Evolutionary conservation across 53 echinoderm and acorn worm species (phyloP).

Genomic region (Holothuria scabra): DNA sequence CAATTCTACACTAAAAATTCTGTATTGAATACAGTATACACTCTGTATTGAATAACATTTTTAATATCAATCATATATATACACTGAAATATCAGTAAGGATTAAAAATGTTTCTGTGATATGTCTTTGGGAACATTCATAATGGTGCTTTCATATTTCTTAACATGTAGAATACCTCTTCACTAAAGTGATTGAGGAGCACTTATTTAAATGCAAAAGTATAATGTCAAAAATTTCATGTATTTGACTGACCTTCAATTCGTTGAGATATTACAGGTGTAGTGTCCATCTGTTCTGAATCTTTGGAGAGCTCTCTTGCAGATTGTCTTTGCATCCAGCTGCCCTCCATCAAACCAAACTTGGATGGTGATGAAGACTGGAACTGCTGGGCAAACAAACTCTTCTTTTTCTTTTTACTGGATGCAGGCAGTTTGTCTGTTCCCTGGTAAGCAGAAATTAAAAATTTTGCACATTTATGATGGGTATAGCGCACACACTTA

Average conservation of each 20-base stretch:
- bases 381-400: slow-evolving; percentile 95
- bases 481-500: too few species aligned
- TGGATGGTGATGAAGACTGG: slow-evolving; percentile 65
- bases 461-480: neutral
- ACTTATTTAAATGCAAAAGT: too few species aligned
- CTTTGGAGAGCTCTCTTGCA: neutral
- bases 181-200: too few species aligned
- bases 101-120: too few species aligned
- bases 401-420: slow-evolving; percentile 61
- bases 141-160: too few species aligned
- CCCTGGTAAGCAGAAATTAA: neutral
- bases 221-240: neutral
- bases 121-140: too few species aligned
- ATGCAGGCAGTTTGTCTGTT: neutral
- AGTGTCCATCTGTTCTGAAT: slow-evolving; percentile 2
- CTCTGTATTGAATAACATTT: too few species aligned
- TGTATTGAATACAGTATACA: too few species aligned
- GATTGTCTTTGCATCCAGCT: slow-evolving; percentile 7
- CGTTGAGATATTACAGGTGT: neutral
- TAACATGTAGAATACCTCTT: too few species aligned
- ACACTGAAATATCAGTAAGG: too few species aligned
- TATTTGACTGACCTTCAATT: neutral
- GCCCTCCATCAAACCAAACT: slow-evolving; percentile 70
- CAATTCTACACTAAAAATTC: too few species aligned
- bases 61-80: too few species aligned